phyloP scores from a whole-genome alignment of 1,140 invertebrate genomes.

The Calephelis virginiensis region DNA sequence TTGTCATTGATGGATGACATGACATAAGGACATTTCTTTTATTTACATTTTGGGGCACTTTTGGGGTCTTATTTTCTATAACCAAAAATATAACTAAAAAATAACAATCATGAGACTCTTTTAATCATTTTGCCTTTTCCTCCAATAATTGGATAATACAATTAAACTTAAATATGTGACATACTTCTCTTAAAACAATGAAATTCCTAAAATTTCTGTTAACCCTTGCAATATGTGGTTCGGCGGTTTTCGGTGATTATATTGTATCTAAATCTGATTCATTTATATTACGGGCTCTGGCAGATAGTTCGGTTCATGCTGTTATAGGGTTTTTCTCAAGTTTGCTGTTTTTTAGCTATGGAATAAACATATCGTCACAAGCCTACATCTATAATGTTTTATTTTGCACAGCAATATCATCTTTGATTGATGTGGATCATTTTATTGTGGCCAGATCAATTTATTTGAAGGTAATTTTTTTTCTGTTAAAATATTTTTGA shows the following conservation, averaged over 20 bases:
- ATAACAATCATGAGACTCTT: too few species aligned
- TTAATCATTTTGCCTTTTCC: too few species aligned
- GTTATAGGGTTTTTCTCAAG: conserved; percentile 49
- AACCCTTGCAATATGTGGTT: conserved; percentile 40
- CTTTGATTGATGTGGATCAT: conserved; percentile 60
- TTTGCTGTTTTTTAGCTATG: conserved; percentile 49
- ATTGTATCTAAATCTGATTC: conserved; percentile 51
- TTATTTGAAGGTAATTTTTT: conserved; percentile 49
- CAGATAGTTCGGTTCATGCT: conserved; percentile 49
- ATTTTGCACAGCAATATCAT: conserved; percentile 53
- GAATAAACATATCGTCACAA: conserved; percentile 33
- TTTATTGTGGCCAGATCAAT: conserved; percentile 54
- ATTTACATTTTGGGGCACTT: too few species aligned
- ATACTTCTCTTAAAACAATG: conserved; percentile 22
- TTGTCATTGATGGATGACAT: too few species aligned
- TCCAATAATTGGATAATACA: too few species aligned
- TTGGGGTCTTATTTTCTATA: too few species aligned
- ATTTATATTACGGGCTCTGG: conserved; percentile 43
- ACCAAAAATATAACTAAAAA: too few species aligned
- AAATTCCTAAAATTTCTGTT: conserved; percentile 38
- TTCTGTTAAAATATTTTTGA: background rate
- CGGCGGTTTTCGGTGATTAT: conserved; percentile 49
- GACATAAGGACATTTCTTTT: too few species aligned
- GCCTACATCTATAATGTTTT: conserved; percentile 41
- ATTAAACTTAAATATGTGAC: too few species aligned